Conservation (phyloP, 2,888 invertebrate genomes). For the Trilocha varians region DNA sequence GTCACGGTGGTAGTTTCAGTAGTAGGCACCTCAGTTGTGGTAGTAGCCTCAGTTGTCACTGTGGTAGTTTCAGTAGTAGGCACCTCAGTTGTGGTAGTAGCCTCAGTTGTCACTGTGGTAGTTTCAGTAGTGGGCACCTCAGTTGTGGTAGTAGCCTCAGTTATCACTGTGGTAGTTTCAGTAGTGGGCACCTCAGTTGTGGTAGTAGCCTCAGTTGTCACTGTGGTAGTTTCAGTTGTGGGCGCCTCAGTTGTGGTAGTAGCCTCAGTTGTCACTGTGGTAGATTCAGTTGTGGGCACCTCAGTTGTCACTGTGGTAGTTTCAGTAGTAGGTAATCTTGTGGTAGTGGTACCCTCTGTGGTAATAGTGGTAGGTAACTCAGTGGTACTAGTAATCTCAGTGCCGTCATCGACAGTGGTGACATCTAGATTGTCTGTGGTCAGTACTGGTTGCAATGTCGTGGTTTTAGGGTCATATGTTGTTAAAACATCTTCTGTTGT, state of each 20-base stretch:
- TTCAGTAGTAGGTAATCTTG: constrained; percentile 3
- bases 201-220: background rate
- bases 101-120: constrained; percentile 1
- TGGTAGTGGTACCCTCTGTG: background rate
- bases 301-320: background rate
- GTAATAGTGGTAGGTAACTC: constrained; percentile 1
- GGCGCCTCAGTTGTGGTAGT: constrained; percentile 7
- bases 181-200: constrained; percentile 3
- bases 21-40: background rate
- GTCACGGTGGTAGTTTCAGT: constrained; percentile 1
- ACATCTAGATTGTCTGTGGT: constrained; percentile 1
- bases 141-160: constrained; percentile 1
- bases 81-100: background rate
- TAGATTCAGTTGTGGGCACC: constrained; percentile 1
- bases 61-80: background rate
- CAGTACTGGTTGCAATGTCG: constrained; percentile 1
- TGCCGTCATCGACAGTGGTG: constrained; percentile 7
- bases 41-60: background rate
- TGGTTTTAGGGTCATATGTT: background rate
- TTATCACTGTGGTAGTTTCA: constrained; percentile 3
- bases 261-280: constrained; percentile 4
- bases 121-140: background rate
- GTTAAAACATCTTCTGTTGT: constrained; percentile 1
- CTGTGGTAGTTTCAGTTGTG: constrained; percentile 6
- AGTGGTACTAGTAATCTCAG: constrained; percentile 5